These are phyloP conservation scores for Tridacna crocea DNA, from an alignment of 2,888 invertebrate genomes.

Conservation along the genomic window DNA sequence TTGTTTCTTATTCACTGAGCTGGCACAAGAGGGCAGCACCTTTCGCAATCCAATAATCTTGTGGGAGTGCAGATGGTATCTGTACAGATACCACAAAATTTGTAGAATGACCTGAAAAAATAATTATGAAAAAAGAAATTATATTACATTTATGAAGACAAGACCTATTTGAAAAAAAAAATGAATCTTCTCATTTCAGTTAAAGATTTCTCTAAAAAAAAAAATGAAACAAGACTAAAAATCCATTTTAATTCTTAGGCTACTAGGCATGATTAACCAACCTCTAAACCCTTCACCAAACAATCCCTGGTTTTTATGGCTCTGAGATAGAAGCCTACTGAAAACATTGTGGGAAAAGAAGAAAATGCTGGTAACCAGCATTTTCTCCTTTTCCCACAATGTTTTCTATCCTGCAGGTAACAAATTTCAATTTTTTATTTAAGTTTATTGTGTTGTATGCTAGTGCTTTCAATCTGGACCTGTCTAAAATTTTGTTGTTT, in stretches of 20 bases:
- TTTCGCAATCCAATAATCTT: slow-evolving; percentile 94
- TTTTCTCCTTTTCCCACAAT: slow-evolving; percentile 3
- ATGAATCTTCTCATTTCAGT: too few species aligned
- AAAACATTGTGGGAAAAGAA: not conserved
- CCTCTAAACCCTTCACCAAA: too few species aligned
- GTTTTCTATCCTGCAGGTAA: slow-evolving; percentile 1
- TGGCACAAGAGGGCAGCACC: slow-evolving; percentile 94
- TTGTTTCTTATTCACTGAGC: slow-evolving; percentile 87
- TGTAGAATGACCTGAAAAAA: slow-evolving; percentile 83
- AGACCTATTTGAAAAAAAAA: not conserved
- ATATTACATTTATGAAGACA: not conserved
- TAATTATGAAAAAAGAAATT: not conserved
- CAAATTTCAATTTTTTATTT: too few species aligned
- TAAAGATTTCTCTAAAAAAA: too few species aligned
- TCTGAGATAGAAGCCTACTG: not conserved
- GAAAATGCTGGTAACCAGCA: too few species aligned
- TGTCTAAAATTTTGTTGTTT: too few species aligned
- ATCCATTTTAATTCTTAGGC: too few species aligned
- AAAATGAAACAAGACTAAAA: too few species aligned
- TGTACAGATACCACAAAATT: slow-evolving; percentile 84
- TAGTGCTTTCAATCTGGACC: too few species aligned
- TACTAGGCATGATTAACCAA: too few species aligned
- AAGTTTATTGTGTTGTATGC: too few species aligned
- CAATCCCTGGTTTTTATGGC: too few species aligned
- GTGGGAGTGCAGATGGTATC: slow-evolving; percentile 86